phyloP scores from a whole-genome alignment of 2,797 vertebrate genomes.

The Phoxinus dragarum region DNA sequence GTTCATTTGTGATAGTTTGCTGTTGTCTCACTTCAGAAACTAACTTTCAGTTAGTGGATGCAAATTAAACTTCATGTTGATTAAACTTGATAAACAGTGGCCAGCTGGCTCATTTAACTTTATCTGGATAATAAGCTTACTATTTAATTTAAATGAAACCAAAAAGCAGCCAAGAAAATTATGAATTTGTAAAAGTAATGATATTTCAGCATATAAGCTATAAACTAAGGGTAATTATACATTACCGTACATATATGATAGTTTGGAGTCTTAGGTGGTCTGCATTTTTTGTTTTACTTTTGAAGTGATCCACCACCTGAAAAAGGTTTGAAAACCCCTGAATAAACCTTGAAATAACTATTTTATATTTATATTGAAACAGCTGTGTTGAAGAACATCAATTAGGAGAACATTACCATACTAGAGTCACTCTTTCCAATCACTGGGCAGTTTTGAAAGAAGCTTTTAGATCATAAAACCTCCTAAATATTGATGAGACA shows the following conservation, averaged over 20 bases:
- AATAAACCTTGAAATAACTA: slow-evolving; percentile 5
- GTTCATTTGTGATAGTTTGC: not conserved
- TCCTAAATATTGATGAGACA: slow-evolving; percentile 47
- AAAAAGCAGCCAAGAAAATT: not conserved
- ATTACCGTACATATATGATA: not conserved
- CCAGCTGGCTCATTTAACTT: not conserved
- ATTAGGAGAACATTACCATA: slow-evolving; percentile 10
- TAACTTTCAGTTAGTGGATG: not conserved
- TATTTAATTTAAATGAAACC: not conserved
- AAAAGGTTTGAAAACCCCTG: not conserved
- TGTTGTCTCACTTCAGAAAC: not conserved
- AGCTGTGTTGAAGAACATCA: not conserved
- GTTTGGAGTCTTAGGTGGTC: not conserved
- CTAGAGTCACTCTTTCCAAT: not conserved
- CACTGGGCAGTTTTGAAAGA: slow-evolving; percentile 13
- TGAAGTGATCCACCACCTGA: not conserved
- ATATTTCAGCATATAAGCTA: not conserved
- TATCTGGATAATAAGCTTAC: not conserved
- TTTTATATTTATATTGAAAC: not conserved
- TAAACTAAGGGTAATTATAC: not conserved
- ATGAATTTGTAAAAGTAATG: not conserved
- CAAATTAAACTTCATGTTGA: not conserved
- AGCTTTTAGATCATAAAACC: slow-evolving; percentile 38
- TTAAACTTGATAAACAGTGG: not conserved
- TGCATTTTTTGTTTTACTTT: not conserved